Evolutionary conservation across 2,113 vertebrate genomes (phyloP), one percentile per base, ranked within the genome.

Genomic region (Hepsetus odoe): DNA sequence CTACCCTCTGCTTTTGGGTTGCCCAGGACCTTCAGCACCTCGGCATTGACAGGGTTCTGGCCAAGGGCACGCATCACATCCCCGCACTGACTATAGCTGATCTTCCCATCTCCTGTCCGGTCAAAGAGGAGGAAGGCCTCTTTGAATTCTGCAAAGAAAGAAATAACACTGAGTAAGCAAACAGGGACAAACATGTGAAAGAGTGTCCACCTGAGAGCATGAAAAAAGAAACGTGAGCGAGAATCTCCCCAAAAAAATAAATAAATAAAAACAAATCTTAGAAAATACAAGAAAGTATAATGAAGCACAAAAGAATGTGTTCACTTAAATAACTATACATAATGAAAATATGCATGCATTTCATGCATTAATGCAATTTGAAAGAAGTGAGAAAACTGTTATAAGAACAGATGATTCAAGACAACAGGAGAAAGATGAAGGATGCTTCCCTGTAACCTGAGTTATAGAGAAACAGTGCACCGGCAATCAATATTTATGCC

Each of bases 101-200:
- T 97, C 90, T 94, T 97, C 65, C 95, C 95, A 84, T 98, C 96
- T 3, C 97, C 97, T 4, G 94, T 95, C 80, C 93, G 91, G 91
- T 98, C 97, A 40, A 96, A 98, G 83, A 98, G 94, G 89, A 94
- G 92, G 91, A 98, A 98, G 0, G 96, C 95, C 83, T 98, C 97
- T 92, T 98, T 98, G 89, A 94, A 98, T 80, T 98, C 97, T 98
- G 89, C 18, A 67, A 22, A 77, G 46, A 55, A 18, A 55, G 51
- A 53, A 77, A n/a, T 40, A 85, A n/a, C n/a, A 71, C 8, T 42
- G 1, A 33, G 55, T 16, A 42, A 16, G 20, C 30, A 20, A n/a
- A 61, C 8, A 80, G n/a, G 40, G 38, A 59, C 30, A 59, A 71
- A 28, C 22, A 61, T 13, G 30, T 26, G 16, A 32, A 14, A 42